Evolutionary conservation across 2,113 vertebrate genomes (phyloP), one percentile per base, ranked within the genome.

Genomic region (Vombatus ursinus): DNA sequence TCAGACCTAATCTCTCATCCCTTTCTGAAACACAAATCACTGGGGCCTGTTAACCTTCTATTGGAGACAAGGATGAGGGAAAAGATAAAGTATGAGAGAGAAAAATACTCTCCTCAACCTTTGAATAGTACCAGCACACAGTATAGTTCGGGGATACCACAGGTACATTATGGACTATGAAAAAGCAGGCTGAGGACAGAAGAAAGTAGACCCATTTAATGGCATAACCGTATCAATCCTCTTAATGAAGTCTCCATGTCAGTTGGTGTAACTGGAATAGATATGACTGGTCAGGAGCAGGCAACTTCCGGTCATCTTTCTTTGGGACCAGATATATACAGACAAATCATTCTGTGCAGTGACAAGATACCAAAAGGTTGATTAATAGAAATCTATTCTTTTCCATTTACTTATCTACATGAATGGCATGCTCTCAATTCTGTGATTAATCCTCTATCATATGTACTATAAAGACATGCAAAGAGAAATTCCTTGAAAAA

Each of bases 401-500:
- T 28, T 92, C 54, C 90, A 89, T 93, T 92, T 12, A 12, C 24
- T 7, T 93, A 90, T 96, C 97, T 94, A 97, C 96, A 96, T 51
- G 93, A 94, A 37, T 0, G 1, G 22, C 25, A 90, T 93, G 96
- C 96, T 84, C n/a, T 22, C 16, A 95, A 97, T 94, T 95, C 90
- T 94, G n/a, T 97, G 95, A 97, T 50, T 98, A 94, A 93, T 89
- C 49, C 51, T 37, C 47, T 92, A 51, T 94, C 98, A 98, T 68
- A 91, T 50, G 48, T 94, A 95, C 5, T 94, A 94, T 97, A 96
- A 95, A 96, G 96, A 95, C 96, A 96, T 96, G 95, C 97, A 98
- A 98, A 95, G 12, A 93, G 93, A 95, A 95, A 97, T 97, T 97
- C 96, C 97, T 96, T 97, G 96, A 97, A 96, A 95, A 92, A 52